Conservation (phyloP, 2,888 invertebrate genomes). For the Thera britannica region DNA sequence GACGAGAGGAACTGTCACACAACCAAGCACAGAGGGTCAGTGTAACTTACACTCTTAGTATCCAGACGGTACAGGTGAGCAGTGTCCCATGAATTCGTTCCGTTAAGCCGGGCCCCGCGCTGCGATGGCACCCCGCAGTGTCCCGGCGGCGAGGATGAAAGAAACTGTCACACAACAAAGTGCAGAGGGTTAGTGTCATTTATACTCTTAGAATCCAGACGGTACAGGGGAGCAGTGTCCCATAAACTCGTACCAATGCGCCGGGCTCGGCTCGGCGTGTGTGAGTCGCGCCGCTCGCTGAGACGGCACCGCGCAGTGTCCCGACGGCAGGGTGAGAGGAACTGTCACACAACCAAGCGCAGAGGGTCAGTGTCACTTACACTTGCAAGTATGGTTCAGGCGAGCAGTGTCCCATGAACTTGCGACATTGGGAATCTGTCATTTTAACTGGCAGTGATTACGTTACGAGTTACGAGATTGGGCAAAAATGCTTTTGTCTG, state of each 20-base stretch:
- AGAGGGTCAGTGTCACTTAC: slow-evolving; percentile 68
- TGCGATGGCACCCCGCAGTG: too few relatives aligned
- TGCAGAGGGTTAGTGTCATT: too few relatives aligned
- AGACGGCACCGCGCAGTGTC: slow-evolving; percentile 91
- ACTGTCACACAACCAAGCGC: slow-evolving; percentile 85
- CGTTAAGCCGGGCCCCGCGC: too few relatives aligned
- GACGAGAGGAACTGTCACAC: slow-evolving; percentile 89
- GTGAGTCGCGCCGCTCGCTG: slow-evolving; percentile 92
- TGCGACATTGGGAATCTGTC: slow-evolving; percentile 86
- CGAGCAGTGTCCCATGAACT: slow-evolving; percentile 87
- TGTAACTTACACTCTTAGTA: not conserved
- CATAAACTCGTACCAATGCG: slow-evolving; percentile 89
- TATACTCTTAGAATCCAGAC: slow-evolving; percentile 50
- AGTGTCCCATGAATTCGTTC: slow-evolving; percentile 89
- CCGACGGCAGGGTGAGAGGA: slow-evolving; percentile 90
- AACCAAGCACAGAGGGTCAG: slow-evolving; percentile 81
- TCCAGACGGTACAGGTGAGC: slow-evolving; percentile 48
- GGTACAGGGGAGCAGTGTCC: slow-evolving; percentile 86
- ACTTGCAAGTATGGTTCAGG: slow-evolving; percentile 57
- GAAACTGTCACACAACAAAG: too few relatives aligned
- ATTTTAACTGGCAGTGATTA: too few relatives aligned
- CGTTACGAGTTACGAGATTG: too few relatives aligned
- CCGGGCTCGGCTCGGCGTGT: slow-evolving; percentile 87
- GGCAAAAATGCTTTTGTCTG: too few relatives aligned
- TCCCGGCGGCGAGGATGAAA: too few relatives aligned